Conservation (phyloP, 64 coral and sea anemone genomes). For the Trachythela sp. region DNA sequence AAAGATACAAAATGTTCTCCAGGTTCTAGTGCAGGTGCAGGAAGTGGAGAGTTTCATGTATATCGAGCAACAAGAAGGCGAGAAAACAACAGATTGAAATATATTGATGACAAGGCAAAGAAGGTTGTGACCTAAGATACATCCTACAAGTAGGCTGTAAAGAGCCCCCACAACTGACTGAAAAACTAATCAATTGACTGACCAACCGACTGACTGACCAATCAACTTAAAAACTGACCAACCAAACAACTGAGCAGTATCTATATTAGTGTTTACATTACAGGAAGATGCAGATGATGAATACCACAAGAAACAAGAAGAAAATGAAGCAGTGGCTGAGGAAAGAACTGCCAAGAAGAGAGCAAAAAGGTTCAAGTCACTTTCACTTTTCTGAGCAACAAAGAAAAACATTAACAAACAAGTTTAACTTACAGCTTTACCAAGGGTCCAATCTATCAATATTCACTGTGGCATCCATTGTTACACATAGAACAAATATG, state of each 20-base stretch:
- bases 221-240: no score
- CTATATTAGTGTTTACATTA: background rate
- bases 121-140: slow-evolving; percentile 29
- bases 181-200: no score
- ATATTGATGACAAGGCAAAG: slow-evolving; percentile 66
- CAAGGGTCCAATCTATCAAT: background rate
- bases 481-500: no score
- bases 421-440: no score
- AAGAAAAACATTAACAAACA: no score
- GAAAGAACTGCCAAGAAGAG: slow-evolving; percentile 95
- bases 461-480: background rate
- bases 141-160: no score
- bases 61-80: slow-evolving; percentile 92
- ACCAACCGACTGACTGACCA: no score
- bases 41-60: slow-evolving; percentile 98
- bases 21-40: slow-evolving; percentile 99
- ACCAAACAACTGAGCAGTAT: no score
- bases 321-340: slow-evolving; percentile 77
- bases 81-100: slow-evolving; percentile 81
- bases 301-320: slow-evolving; percentile 89
- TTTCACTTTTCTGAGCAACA: no score
- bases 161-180: no score
- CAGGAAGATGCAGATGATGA: slow-evolving; percentile 66
- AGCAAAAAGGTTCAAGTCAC: slow-evolving; percentile 99
- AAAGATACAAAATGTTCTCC: background rate